These are phyloP conservation scores for Cinclus mexicanus DNA, from an alignment of 2,113 vertebrate genomes.

Conservation along the genomic window DNA sequence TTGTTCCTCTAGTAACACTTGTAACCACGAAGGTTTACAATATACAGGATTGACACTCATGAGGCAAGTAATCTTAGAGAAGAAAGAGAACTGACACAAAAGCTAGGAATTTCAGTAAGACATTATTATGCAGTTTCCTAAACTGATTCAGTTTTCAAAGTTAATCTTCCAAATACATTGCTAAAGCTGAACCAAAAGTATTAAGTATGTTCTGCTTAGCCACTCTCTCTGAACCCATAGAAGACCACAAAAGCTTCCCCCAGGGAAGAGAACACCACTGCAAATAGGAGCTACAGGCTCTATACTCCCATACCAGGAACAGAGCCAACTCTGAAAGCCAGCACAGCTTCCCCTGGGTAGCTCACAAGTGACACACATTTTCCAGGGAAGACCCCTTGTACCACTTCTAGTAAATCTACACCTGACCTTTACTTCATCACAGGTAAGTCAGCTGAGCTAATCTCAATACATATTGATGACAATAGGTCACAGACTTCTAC, in stretches of 20 bases:
- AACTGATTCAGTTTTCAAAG: background rate
- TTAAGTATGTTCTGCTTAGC: background rate
- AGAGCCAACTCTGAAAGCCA: background rate
- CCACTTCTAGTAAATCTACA: background rate
- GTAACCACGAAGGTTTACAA: background rate
- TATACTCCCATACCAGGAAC: background rate
- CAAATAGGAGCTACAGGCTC: background rate
- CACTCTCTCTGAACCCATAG: background rate
- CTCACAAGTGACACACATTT: background rate
- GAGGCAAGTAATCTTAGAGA: background rate
- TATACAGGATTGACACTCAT: background rate
- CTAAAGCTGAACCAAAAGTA: background rate
- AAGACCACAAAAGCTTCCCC: background rate
- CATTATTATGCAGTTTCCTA: background rate
- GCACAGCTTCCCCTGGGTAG: background rate
- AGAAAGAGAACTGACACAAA: background rate
- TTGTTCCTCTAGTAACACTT: background rate
- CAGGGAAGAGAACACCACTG: background rate
- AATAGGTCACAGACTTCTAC: background rate
- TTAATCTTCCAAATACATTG: background rate
- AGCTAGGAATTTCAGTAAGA: background rate
- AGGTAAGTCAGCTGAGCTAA: background rate
- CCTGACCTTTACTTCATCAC: background rate
- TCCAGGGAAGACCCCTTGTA: background rate
- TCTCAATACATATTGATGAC: background rate